Conservation (phyloP, 2,113 vertebrate species). For the Camelus bactrianus region DNA sequence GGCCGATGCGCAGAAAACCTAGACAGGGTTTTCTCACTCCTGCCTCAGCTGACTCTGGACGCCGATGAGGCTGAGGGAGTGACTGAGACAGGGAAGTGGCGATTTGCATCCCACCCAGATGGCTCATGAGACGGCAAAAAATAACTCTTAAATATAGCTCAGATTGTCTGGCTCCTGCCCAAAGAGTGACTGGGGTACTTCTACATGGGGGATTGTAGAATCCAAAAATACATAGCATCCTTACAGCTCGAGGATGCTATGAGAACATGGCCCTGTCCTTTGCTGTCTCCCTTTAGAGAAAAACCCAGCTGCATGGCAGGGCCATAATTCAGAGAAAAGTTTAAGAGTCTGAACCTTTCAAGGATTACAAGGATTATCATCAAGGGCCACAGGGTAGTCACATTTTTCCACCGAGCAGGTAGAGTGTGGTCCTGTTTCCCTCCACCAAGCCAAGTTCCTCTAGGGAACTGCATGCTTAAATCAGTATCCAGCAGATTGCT, state of each 20-base stretch:
- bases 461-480: not conserved
- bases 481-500: not conserved
- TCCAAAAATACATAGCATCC: not conserved
- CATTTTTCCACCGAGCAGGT: not conserved
- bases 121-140: not conserved
- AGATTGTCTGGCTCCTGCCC: not conserved
- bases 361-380: not conserved
- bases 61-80: not conserved
- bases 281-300: not conserved
- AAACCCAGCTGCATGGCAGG: not conserved
- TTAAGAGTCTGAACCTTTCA: not conserved
- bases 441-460: not conserved
- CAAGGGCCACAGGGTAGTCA: not conserved
- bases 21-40: not conserved
- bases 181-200: not conserved
- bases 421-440: not conserved
- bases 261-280: not conserved
- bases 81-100: not conserved
- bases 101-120: not conserved
- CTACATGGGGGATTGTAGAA: not conserved
- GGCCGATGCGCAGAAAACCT: not conserved
- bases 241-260: not conserved
- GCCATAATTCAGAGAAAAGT: conserved; percentile 17
- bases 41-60: not conserved
- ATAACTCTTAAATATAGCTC: not conserved